Base-by-base conservation (phyloP, 2,797 vertebrate species). In the Sebastes iracundus region DNA sequence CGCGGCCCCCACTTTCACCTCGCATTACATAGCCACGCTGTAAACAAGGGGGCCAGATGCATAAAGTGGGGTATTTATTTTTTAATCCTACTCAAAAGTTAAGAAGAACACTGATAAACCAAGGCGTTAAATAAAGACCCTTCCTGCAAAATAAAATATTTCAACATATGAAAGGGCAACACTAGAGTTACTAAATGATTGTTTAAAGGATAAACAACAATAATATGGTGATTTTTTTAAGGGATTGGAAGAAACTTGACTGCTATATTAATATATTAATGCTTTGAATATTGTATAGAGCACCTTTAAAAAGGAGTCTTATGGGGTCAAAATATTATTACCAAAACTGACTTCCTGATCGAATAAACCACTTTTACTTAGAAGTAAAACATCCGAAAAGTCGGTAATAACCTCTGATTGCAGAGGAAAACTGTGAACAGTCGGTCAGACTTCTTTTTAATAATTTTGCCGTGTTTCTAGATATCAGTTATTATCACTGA, bases 1-100 rank as follows among this genome's bases (percentile, higher is more conserved):
- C 2, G 2, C 69, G 59, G 38, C 63, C 70, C 66, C 72, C 46
- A 67, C 81, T 83, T 83, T 90, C 80, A 64, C 83, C 83, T 66
- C 68, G 42, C 38, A 23, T 14, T 14, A 65, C 67, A 61, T 59
- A 78, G 80, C 52, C 3, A 2, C 6, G n/a, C 65, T 27, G 80
- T 77, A 86, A 90, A 85, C 87, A 84, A 59, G 14, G n/a, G 6
- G 14, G 25, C 28, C 72, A 56, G 49, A 65, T 59, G 53, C 53
- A 23, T 18, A 23, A 30, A n/a, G 38, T 35, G 55, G 11, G 12
- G 3, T 28, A 20, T 32, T 68, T 14, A 11, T 38, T 42, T 38
- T 56, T 7, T 3, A 2, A 25, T 38, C 6, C 35, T 32, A 7
- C 20, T 64, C 18, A 33, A 49, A 53, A n/a, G 42, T 46, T 46